Evolutionary conservation across 2,888 invertebrate genomes (phyloP), one percentile per base, ranked within the genome.

Genomic region (Nemotelus nigrinus): DNA sequence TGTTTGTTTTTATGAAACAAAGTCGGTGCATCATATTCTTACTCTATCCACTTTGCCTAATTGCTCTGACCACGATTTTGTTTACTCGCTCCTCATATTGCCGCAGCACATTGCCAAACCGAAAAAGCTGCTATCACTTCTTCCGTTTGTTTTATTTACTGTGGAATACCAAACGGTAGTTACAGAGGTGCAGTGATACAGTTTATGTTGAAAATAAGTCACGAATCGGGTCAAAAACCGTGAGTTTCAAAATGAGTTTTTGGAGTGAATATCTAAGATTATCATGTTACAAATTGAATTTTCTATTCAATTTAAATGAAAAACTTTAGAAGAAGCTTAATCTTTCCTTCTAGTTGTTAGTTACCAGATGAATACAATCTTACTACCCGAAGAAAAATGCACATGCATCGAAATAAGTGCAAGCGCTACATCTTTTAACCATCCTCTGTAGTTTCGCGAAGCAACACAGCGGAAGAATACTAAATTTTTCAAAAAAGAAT

Each of bases 41-140:
- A 63, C 63, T 63, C 10, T 4, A 63, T 10, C 63, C 43, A 63
- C 63, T 63, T 63, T 63, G 43, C 43, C 10, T 63, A 63, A 63
- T 63, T 63, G 63, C 63, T 58, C 58, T 25, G 25, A n/a, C 58
- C 58, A 58, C 63, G 2, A n/a, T 63, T 41, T 25, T 63, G 43
- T 63, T 63, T 41, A 43, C 5, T 43, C 4, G 39, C 41, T 63
- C 8, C 43, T 41, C 39, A 63, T 41, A 43, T 63, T 63, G 43
- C 63, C 43, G 63, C 63, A 63, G 41, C 43, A 63, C 41, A 63
- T 41, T 43, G 41, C 43, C 41, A n/a, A n/a, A 7, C 39, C 63
- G 8, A 63, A 63, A 63, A 63, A 63, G 53, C 41, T 63, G 5
- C 6, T 63, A 63, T 63, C 43, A 39, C 63, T 63, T 63, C 25